Evolutionary conservation across 2,888 invertebrate species (phyloP), one percentile per base, ranked within the genome.

Genomic region (Salpingus planirostris): DNA sequence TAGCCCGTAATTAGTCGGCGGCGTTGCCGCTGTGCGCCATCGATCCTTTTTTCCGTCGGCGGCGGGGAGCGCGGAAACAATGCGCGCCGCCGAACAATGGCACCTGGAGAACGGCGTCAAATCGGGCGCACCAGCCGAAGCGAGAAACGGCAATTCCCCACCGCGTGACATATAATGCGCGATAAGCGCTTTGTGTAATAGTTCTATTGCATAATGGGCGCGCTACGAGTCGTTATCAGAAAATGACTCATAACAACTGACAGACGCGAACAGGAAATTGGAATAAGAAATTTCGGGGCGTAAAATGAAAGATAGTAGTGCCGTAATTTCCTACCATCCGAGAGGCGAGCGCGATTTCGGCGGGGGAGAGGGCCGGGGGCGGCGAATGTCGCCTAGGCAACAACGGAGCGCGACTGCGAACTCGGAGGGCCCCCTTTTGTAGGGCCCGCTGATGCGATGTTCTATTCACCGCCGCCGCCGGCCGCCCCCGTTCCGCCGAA

Each of bases 251-350:
- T 76, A 75, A 75, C 73, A 74, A 75, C 76, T 64, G 64, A 64
- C 64, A 64, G 64, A 64, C 64, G 64, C 64, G 63, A 64, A 64
- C 61, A 59, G 64, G 77, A 77, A 76, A 77, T 77, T 77, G 77
- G 76, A 76, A 77, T 77, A 77, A 77, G 77, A 77, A 77, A 77
- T 76, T 77, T 76, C 75, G 72, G 76, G 76, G 76, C 76, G 76
- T 76, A 76, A 76, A 76, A 76, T 76, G 76, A 76, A 76, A 76
- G 76, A 77, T 77, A 77, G 76, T 74, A 73, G 75, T 73, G 72
- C 74, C 69, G 76, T 76, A 76, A 76, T 76, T 76, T 76, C 76
- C 76, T 76, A 73, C 58, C 57, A 59, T 59, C 56, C 48, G 51
- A 44, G 43, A 46, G 52, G 47, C 46, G 54, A 55, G 54, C 54